Percentiles rank a stretch among this genome's conserved stretches.
These are phyloP conservation scores for Leptopilina drosophilae DNA, from an alignment of 2,888 invertebrate genomes.

Conservation along the genomic window DNA sequence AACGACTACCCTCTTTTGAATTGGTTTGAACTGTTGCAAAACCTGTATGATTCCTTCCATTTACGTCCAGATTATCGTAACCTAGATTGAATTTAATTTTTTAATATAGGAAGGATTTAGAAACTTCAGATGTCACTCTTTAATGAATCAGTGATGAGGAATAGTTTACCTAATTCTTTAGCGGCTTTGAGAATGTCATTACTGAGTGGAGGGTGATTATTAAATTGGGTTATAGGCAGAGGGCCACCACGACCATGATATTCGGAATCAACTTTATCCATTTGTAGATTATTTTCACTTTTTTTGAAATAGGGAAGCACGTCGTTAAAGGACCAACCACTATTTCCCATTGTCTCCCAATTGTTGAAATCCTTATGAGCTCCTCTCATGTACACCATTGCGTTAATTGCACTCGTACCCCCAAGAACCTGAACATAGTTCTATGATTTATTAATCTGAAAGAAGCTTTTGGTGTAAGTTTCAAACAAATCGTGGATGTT, in stretches of 20 bases:
- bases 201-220: neutral
- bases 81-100: slow-evolving; percentile 75
- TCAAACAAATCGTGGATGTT: too few species aligned
- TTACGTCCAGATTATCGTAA: slow-evolving; percentile 85
- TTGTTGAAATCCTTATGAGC: slow-evolving; percentile 89
- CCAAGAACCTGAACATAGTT: slow-evolving; percentile 83
- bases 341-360: neutral
- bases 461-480: too few species aligned
- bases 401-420: slow-evolving; percentile 81
- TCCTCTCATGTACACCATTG: slow-evolving; percentile 92
- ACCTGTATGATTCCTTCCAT: slow-evolving; percentile 85
- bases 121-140: too few species aligned
- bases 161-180: slow-evolving; percentile 80
- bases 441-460: too few species aligned
- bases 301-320: slow-evolving; percentile 80
- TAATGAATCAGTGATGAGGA: too few species aligned
- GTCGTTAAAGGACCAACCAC: slow-evolving; percentile 89
- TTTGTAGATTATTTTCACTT: too few species aligned
- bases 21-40: slow-evolving; percentile 93
- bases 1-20: slow-evolving; percentile 88
- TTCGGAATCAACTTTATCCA: slow-evolving; percentile 71
- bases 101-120: too few species aligned
- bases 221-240: slow-evolving; percentile 86
- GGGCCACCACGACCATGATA: slow-evolving; percentile 89
- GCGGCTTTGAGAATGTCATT: slow-evolving; percentile 87